Base-by-base conservation (phyloP, 2,797 vertebrate genomes). In the Neolamprologus multifasciatus region DNA sequence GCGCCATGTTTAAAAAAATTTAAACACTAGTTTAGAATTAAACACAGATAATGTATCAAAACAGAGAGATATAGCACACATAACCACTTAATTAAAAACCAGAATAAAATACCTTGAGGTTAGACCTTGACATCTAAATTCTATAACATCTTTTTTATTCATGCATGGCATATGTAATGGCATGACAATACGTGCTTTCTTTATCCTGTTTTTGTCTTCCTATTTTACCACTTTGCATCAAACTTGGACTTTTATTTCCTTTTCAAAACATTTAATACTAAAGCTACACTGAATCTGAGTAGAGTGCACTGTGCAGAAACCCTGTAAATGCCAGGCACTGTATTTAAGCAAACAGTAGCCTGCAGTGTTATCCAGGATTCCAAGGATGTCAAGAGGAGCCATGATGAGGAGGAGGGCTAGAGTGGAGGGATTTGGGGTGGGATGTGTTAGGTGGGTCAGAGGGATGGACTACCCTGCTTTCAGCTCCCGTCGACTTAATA, bases 401-500 rank as follows among this genome's bases (percentile, higher is more conserved):
- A 64, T 86, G 90, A 83, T 77, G 59, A 59, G 84, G 86, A 79
- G 69, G 79, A 59, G 21, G 84, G 83, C 23, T 77, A 55, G 50
- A 86, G 84, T 45, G 57, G 84, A 87, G 77, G 89, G 93, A 91
- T 93, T 93, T 92, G 71, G 83, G 87, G 51, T 89, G 81, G 88
- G 62, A 85, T 84, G 85, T 85, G 84, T 86, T 84, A 82, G 87
- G 89, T 50, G 33, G 84, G 85, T 91, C 83, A 86, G 89, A 88
- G 91, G 88, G 89, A 83, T 92, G 94, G 93, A 88, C 85, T 87
- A 89, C 82, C 86, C 90, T 94, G 85, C 89, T 93, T 96, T 95
- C 94, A 94, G 93, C 94, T 90, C 89, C 88, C 83, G 79, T 88
- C 33, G 85, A 93, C 94, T 96, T 96, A 95, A 96, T 96, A 94